Conservation (phyloP, 2,113 vertebrate genomes). For the Carlito syrichta region DNA sequence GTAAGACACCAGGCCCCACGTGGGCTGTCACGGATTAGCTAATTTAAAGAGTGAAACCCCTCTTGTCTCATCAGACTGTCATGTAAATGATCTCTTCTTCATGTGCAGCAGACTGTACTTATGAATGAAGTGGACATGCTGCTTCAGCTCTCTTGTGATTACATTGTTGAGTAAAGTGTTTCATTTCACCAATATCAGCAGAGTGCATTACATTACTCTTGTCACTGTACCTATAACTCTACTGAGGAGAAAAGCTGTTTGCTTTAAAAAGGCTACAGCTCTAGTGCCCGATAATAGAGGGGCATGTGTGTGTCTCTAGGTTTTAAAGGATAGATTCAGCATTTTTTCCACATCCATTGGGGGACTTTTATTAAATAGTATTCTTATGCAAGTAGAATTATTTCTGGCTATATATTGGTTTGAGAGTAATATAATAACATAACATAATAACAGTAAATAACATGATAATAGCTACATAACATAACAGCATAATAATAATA, state of each 20-base stretch:
- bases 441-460: not conserved
- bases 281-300: not conserved
- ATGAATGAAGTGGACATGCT: not conserved
- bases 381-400: not conserved
- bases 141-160: slow-evolving; percentile 27
- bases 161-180: not conserved
- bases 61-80: not conserved
- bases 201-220: not conserved
- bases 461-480: not conserved
- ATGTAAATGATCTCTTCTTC: not conserved
- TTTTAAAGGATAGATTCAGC: not conserved
- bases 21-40: not conserved
- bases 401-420: not conserved
- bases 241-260: not conserved
- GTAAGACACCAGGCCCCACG: slow-evolving; percentile 78
- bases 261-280: not conserved
- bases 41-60: not conserved
- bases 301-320: not conserved
- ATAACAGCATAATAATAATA: not conserved
- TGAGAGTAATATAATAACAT: not conserved
- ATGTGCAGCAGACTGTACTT: not conserved
- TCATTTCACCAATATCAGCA: not conserved
- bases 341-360: not conserved
- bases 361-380: not conserved
- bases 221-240: not conserved